Evolutionary conservation across 2,888 invertebrate species (phyloP), one percentile per base, ranked within the genome.

Genomic region (Mycogona germanica): DNA sequence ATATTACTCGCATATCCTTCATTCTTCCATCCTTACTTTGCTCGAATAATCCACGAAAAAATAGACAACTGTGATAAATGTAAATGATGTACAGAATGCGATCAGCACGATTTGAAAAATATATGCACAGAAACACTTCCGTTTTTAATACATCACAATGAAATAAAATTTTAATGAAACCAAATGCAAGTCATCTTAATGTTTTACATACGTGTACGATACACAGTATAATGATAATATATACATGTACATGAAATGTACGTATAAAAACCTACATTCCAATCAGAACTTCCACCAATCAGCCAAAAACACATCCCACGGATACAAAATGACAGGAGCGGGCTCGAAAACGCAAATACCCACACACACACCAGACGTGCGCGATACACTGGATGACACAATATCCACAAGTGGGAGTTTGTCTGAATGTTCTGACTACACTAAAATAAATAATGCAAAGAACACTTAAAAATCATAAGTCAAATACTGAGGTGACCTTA

Each of bases 181-280:
- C 50, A 25, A 50, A 38, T 50, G 50, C 40, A 3, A 50, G 25
- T 25, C 23, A 25, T 17, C 23, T 25, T 38, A 25, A n/a, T 26
- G 23, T 38, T 50, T 50, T 38, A 50, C 50, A 38, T 40, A 50
- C 37, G 50, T 37, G 50, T 50, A 40, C 19, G 28, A 19, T 40
- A 50, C 50, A 50, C 50, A 19, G 23, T 5, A 32, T 48, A 29
- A 48, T 48, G 26, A 50, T 50, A 50, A 50, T 50, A 50, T 50
- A 50, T 50, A 50, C 50, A 50, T 25, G 40, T 50, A 38, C 37
- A 50, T 38, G 50, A 50, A 50, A 50, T 50, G 50, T 50, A 50
- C 50, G 50, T 50, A 50, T 23, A 50, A 50, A 45, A 50, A 38
- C 50, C 50, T 37, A 50, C 50, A 37, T 38, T 50, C 28, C 50